These are phyloP conservation scores for Oreochromis niloticus DNA, from an alignment of 2,113 vertebrate species.

Conservation along the genomic window DNA sequence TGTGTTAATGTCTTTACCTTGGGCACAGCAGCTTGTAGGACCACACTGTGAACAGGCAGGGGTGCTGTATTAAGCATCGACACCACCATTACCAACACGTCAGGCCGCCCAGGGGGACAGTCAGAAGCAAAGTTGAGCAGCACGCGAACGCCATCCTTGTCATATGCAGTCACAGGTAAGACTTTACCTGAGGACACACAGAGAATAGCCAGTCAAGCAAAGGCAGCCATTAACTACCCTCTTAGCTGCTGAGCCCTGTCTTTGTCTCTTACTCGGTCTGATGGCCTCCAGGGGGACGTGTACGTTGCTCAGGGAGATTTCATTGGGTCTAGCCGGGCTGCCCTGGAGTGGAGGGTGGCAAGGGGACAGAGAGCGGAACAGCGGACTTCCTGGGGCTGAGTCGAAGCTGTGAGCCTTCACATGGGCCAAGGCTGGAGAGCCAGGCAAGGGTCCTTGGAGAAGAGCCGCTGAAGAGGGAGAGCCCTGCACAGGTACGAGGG, in stretches of 20 bases:
- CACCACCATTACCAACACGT: constrained; percentile 90
- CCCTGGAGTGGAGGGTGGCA: constrained; percentile 73
- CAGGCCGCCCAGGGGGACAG: constrained; percentile 79
- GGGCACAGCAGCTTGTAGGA: constrained; percentile 91
- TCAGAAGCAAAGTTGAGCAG: constrained; percentile 91
- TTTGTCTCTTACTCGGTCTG: constrained; percentile 80
- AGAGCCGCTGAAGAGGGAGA: constrained; percentile 47
- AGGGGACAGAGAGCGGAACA: constrained; percentile 77
- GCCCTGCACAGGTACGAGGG: neutral
- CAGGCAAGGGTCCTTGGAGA: constrained; percentile 57
- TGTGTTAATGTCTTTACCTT: constrained; percentile 74
- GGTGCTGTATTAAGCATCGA: constrained; percentile 92
- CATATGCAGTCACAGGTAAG: constrained; percentile 88
- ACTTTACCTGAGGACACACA: constrained; percentile 76
- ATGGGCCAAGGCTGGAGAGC: constrained; percentile 66
- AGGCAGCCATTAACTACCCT: neutral
- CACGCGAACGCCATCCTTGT: constrained; percentile 90
- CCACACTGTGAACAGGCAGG: constrained; percentile 77
- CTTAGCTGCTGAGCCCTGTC: constrained; percentile 20
- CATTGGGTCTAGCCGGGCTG: constrained; percentile 78
- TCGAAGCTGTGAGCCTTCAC: constrained; percentile 32
- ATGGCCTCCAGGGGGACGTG: constrained; percentile 88
- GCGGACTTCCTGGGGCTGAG: constrained; percentile 77
- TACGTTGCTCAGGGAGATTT: constrained; percentile 82
- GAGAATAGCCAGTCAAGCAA: neutral